These are phyloP conservation scores for Pterocles gutturalis DNA, from an alignment of 2,113 vertebrate genomes.

Conservation along the genomic window DNA sequence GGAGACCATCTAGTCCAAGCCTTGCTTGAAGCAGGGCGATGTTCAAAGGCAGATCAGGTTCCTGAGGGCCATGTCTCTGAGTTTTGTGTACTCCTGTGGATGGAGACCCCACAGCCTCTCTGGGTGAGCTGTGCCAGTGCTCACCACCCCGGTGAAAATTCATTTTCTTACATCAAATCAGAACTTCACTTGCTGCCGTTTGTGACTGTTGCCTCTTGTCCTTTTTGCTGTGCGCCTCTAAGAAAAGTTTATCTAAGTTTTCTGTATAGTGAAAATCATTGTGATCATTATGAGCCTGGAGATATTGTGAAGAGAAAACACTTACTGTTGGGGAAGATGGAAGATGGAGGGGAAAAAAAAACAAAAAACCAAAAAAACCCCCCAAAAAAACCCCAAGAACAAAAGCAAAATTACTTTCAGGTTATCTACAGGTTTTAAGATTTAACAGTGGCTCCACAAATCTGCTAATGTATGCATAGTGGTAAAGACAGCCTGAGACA, in stretches of 20 bases:
- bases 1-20: neutral
- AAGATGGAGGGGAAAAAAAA: neutral
- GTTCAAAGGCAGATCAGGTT: neutral
- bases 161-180: neutral
- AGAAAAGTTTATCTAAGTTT: neutral
- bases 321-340: neutral
- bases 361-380: neutral
- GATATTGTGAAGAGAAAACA: neutral
- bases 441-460: neutral
- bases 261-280: neutral
- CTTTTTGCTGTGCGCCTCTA: neutral
- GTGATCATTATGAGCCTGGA: neutral
- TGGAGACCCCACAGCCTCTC: neutral
- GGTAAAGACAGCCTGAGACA: neutral
- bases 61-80: neutral
- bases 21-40: neutral
- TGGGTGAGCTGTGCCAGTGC: neutral
- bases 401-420: neutral
- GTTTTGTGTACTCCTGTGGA: neutral
- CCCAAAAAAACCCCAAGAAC: neutral
- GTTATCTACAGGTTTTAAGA: neutral
- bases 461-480: neutral
- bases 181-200: neutral
- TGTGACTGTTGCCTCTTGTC: neutral
- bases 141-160: neutral